Conservation (phyloP, 2,113 vertebrate species). For the Aplodontia rufa region DNA sequence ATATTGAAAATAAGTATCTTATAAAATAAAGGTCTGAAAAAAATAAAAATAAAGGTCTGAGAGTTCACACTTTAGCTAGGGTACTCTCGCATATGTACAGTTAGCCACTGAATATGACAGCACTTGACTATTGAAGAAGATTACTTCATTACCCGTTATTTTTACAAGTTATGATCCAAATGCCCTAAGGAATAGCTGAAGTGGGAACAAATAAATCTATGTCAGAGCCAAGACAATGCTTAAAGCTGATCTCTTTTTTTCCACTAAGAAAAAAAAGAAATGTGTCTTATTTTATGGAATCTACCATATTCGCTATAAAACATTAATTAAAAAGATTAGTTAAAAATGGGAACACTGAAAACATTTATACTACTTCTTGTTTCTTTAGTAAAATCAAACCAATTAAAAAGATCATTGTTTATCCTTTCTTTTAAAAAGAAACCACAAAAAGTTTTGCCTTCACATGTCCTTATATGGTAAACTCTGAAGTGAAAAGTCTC, state of each 20-base stretch:
- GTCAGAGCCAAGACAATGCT: background rate
- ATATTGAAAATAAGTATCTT: background rate
- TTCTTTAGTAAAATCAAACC: background rate
- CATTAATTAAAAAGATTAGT: constrained; percentile 69
- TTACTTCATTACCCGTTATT: background rate
- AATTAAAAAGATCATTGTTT: background rate
- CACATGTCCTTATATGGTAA: background rate
- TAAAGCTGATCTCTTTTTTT: constrained; percentile 41
- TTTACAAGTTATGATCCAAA: background rate
- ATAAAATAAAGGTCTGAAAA: too few species aligned
- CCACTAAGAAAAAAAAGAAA: constrained; percentile 85
- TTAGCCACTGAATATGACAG: background rate
- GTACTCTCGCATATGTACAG: background rate
- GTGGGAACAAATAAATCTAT: constrained; percentile 21
- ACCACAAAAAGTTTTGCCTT: background rate
- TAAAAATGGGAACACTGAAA: background rate
- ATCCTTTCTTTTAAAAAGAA: constrained; percentile 46
- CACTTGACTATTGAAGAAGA: too few species aligned
- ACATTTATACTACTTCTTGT: background rate
- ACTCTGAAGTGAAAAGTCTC: background rate
- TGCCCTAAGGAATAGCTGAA: background rate
- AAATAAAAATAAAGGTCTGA: background rate
- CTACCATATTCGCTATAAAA: constrained; percentile 80
- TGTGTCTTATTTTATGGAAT: constrained; percentile 80
- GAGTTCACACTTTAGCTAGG: background rate